Evolutionary conservation across 2,113 vertebrate species (phyloP).

Genomic region (Malaclemys terrapin): DNA sequence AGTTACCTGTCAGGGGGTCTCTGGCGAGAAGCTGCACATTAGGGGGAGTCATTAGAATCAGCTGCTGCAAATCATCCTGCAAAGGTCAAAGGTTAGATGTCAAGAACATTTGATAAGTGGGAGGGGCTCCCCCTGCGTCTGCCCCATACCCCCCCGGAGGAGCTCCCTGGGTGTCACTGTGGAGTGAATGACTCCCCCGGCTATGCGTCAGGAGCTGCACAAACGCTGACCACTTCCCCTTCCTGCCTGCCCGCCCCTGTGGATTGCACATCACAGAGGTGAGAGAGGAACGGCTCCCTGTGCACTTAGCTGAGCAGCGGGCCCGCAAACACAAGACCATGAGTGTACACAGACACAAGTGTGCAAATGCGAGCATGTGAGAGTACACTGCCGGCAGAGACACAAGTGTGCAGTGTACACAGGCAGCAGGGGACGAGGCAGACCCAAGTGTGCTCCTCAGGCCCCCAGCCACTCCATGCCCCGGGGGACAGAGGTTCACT

Average conservation of each 20-base stretch:
- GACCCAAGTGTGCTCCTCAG: background rate
- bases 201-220: background rate
- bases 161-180: background rate
- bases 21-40: constrained; percentile 86
- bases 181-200: background rate
- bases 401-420: background rate
- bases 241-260: background rate
- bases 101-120: too few species aligned
- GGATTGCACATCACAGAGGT: background rate
- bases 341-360: background rate
- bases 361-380: background rate
- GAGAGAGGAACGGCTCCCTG: background rate
- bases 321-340: background rate
- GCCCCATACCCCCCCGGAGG: background rate
- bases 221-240: background rate
- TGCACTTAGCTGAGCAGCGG: background rate
- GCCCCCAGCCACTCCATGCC: background rate
- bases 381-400: background rate
- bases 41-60: constrained; percentile 88
- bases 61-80: constrained; percentile 90
- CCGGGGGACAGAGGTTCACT: background rate
- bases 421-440: background rate
- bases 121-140: background rate
- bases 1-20: constrained; percentile 89
- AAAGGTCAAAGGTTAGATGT: background rate